A percentile compares a stretch with the other conserved stretches of the same genome.
Conservation (phyloP, 2,797 vertebrate genomes). For the Bradypodion ventrale region DNA sequence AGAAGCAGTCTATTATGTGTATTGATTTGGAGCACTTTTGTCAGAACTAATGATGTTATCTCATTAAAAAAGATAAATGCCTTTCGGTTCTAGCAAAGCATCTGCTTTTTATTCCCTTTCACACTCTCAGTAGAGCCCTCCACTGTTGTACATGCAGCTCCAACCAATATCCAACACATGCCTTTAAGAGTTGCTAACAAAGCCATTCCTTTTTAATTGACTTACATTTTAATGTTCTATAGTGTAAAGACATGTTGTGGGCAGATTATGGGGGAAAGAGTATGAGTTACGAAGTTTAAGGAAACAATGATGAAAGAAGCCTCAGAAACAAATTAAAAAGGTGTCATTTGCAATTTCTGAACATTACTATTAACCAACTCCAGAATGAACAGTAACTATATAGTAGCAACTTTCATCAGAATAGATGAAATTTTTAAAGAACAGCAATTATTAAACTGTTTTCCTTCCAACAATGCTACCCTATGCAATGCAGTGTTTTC, state of each 20-base stretch:
- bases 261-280: neutral
- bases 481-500: conserved; percentile 42
- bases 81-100: conserved; percentile 73
- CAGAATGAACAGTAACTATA: conserved; percentile 25
- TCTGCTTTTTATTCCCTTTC: conserved; percentile 69
- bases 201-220: conserved; percentile 50
- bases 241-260: neutral
- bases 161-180: conserved; percentile 67
- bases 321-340: conserved; percentile 43
- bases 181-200: conserved; percentile 44
- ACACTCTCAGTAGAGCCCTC: conserved; percentile 57
- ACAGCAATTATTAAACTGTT: conserved; percentile 43
- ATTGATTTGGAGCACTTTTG: conserved; percentile 77
- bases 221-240: conserved; percentile 37
- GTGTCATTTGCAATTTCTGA: neutral
- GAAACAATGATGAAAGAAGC: neutral
- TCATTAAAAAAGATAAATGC: conserved; percentile 81
- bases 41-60: conserved; percentile 78
- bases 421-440: conserved; percentile 44
- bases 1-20: conserved; percentile 72
- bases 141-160: conserved; percentile 50
- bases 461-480: conserved; percentile 30
- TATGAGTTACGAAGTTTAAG: conserved; percentile 8
- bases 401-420: conserved; percentile 36
- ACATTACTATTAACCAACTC: conserved; percentile 31